Evolutionary conservation across 53 echinoderm and acorn worm species (phyloP), one percentile per base, ranked within the genome.

Genomic region (Antedon mediterranea): DNA sequence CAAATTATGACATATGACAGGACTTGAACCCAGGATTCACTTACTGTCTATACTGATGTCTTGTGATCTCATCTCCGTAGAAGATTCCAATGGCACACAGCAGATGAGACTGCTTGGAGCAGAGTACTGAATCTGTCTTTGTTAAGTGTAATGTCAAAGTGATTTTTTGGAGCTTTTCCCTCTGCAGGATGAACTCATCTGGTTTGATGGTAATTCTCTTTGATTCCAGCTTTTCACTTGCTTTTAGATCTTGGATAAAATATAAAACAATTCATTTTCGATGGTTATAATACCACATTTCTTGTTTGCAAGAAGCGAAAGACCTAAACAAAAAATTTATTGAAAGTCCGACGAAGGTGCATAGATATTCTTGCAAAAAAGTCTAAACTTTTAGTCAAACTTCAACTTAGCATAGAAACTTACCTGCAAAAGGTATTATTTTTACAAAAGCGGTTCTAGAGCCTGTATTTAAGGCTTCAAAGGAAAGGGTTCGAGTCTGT

Each of bases 381-480:
- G n/a, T n/a, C n/a, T n/a, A n/a, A n/a, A n/a, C n/a, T n/a, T n/a
- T n/a, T n/a, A n/a, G n/a, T n/a, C n/a, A n/a, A n/a, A n/a, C n/a
- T n/a, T n/a, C n/a, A n/a, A n/a, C n/a, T n/a, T n/a, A n/a, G n/a
- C n/a, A n/a, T 37, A 6, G 37, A 7, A 72, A 82, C 93, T 85
- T 34, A 95, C 97, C 90, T 30, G 71, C 83, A 73, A 97, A 97
- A 23, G 87, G 76, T 4, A 97, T 75, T 2, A 84, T 84, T 76
- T 89, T 97, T 29, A 97, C 97, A 82, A 97, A 97, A 18, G 91
- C 97, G 33, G 92, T 83, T 71, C 97, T 85, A 26, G 83, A 82
- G 28, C 97, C 97, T 71, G 81, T 71, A 29, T 97, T 97, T 27
- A 80, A 78, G 20, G 89, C 85, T 71, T 87, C 92, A 32, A 92